Evolutionary conservation across 1,140 invertebrate species (phyloP), one percentile per base, ranked within the genome.

Genomic region (Sminthurinus signatus): DNA sequence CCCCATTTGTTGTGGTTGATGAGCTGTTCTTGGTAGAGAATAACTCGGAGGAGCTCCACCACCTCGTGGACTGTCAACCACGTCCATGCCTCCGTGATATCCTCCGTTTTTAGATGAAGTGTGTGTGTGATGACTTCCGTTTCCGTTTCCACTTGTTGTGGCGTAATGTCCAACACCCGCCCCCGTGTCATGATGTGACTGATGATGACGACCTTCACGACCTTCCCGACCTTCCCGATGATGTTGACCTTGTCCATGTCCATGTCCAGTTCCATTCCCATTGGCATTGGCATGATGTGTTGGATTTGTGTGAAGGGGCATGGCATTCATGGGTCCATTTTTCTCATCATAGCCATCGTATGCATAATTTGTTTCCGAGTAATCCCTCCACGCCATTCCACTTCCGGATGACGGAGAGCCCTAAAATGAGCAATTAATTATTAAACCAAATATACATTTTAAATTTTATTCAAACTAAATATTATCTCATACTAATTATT

Each of bases 231-330:
- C n/a, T n/a, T n/a, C n/a, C n/a, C n/a, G n/a, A n/a, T 57, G 15
- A 4, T 27, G 19, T 15, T 57, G 27, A 8, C 42, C 31, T 44
- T 23, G 27, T 42, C 50, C 14, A 39, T 46, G n/a, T 36, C 32
- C 1, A 39, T 46, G 39, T 28, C 79, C 79, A 72, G 82, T 83
- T 64, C 81, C 81, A 59, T 79, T 79, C 3, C 67, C 60, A 55
- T 62, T 52, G 23, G 65, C 62, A 44, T 69, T 69, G 8, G 25
- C 77, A 0, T 76, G 76, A 0, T n/a, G n/a, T n/a, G 21, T 29
- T 0, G 69, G 65, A 17, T 55, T 59, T 27, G 65, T 42, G 12
- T 59, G 63, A 21, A 68, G 42, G 54, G 54, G 69, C 62, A 68
- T 65, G 14, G 60, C 44, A 29, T 70, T 70, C 19, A 15, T 32